Evolutionary conservation across 30 jellyfish, hydroid and myxozoan genomes (phyloP), one percentile per base, ranked within the genome.

Genomic region (Hydra vulgaris): DNA sequence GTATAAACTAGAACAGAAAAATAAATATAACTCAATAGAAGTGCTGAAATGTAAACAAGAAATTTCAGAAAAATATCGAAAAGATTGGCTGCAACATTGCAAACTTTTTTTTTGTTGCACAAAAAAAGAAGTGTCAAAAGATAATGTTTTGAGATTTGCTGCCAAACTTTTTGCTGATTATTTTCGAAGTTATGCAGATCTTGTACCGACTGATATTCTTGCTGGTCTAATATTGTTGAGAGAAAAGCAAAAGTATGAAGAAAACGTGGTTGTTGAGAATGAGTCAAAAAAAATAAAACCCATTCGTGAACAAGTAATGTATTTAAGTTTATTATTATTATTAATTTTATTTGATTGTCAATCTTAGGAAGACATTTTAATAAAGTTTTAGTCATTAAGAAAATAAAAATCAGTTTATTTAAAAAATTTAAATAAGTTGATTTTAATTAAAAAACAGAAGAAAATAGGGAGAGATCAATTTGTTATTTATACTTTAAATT

Each of bases 211-310:
- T 25, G 98, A 92, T 73, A 77, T 92, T 23, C 84, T 92, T 18
- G 96, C 98, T 66, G 98, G 98, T 22, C 54, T 92, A 74, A 86
- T 92, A n/a, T 77, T 92, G 21, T 86, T 92, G 27, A 70, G 98
- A 73, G 82, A 90, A 27, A 88, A 85, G 22, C 98, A 92, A 61
- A 86, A 92, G 66, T 27, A 71, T 54, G 77, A 82, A 70, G 98
- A 92, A 87, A 56, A 85, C 17, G 71, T 55, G 70, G 68, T 82
- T 21, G 73, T 92, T 24, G 82, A 54, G 20, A 55, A 54, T n/a
- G 90, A 83, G 24, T 19, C 74, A 56, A 53, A 82, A 72, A 26
- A 72, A 19, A 66, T 72, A 80, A 70, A 80, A 0, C 26, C 87
- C 1, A 8, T 26, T 71, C 66, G 66, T 56, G 84, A 80, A 21